phyloP scores from a whole-genome alignment of 2,113 vertebrate species.

The Origma solitaria region DNA sequence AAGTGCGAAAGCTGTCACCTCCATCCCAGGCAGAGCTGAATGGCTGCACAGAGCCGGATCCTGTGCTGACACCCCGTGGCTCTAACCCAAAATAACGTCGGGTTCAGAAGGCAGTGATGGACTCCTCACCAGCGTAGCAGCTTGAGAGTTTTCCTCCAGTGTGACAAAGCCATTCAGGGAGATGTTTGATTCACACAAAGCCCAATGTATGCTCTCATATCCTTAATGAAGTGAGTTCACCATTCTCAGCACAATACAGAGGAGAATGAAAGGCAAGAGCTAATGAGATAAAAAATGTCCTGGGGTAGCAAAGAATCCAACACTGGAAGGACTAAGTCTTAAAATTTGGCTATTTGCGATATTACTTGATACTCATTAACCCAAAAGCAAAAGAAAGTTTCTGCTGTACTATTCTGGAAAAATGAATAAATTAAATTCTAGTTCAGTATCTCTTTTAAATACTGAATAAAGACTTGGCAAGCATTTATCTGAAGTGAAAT shows the following conservation, averaged over 20 bases:
- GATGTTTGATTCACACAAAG: background rate
- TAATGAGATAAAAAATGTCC: background rate
- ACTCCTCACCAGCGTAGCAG: accelerated
- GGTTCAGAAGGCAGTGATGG: accelerated
- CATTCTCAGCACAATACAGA: background rate
- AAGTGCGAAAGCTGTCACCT: accelerated
- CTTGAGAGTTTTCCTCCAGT: background rate
- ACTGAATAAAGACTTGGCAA: background rate
- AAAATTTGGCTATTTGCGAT: background rate
- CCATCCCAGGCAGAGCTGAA: too few species aligned
- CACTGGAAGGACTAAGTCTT: background rate
- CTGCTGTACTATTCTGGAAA: background rate
- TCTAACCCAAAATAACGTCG: background rate
- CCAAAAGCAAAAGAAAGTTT: background rate
- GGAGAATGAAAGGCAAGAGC: background rate
- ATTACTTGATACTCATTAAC: background rate
- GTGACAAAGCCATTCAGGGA: background rate
- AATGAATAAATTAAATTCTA: background rate
- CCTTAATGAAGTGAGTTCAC: background rate
- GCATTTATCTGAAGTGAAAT: background rate
- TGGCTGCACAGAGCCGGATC: accelerated
- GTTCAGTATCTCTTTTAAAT: background rate
- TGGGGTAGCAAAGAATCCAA: background rate
- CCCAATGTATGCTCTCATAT: accelerated
- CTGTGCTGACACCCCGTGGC: background rate